Evolutionary conservation across 2,888 invertebrate species (phyloP).

Genomic region (Drosophila heteroneura): DNA sequence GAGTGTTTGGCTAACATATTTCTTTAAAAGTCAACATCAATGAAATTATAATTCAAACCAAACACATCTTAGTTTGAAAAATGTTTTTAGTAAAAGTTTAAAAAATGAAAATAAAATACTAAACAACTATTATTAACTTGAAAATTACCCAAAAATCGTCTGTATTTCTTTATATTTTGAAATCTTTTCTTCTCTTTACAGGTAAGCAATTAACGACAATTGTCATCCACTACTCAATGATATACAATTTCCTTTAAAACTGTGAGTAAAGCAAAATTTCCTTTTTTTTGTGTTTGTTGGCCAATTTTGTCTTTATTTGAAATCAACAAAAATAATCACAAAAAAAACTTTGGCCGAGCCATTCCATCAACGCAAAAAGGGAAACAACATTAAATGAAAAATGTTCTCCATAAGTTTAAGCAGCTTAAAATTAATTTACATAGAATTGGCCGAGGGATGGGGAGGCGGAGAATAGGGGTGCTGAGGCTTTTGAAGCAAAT

Average conservation of each 20-base stretch:
- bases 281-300: not conserved
- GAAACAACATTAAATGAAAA: constrained; percentile 66
- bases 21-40: not conserved
- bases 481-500: constrained; percentile 15
- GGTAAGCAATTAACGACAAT: constrained; percentile 59
- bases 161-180: not conserved
- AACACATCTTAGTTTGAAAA: not conserved
- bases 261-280: constrained; percentile 36
- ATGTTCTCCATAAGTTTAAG: constrained; percentile 72
- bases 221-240: not conserved
- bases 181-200: constrained; percentile 40
- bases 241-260: not conserved
- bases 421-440: constrained; percentile 81
- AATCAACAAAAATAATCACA: constrained; percentile 13
- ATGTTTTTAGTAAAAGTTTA: not conserved
- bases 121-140: too few relatives aligned
- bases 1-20: not conserved
- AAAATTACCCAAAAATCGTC: not conserved
- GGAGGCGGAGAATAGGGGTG: not conserved
- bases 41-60: not conserved
- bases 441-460: constrained; percentile 24
- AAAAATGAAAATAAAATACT: not conserved
- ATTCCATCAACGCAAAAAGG: constrained; percentile 39
- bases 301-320: constrained; percentile 9
- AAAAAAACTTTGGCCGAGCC: constrained; percentile 24